Percentiles rank a stretch among this genome's conserved stretches.
These are phyloP conservation scores for Thereva nobilitata DNA, from an alignment of 2,888 invertebrate species.

Conservation along the genomic window DNA sequence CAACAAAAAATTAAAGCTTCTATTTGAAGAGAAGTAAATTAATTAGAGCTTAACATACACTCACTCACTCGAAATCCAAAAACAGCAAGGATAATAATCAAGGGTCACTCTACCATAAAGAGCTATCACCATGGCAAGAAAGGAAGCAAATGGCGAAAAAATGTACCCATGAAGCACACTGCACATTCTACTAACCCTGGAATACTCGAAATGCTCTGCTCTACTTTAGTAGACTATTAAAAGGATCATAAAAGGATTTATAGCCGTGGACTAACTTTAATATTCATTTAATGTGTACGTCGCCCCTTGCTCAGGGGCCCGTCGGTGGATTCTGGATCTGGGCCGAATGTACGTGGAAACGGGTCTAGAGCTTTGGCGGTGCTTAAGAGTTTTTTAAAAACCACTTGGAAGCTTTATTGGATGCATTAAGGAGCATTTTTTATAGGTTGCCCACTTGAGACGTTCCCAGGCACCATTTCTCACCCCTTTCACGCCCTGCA, in stretches of 20 bases:
- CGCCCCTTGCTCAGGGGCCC: constrained; percentile 17
- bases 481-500: constrained; percentile 6
- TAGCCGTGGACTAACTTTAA: constrained; percentile 46
- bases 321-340: constrained; percentile 26
- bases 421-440: constrained; percentile 37
- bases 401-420: constrained; percentile 40
- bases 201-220: constrained; percentile 15
- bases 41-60: constrained; percentile 30
- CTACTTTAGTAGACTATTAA: constrained; percentile 52
- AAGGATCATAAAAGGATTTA: constrained; percentile 56
- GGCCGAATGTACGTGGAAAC: background rate
- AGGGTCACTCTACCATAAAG: constrained; percentile 22
- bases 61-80: background rate
- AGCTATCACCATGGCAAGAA: constrained; percentile 10
- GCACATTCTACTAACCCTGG: constrained; percentile 16
- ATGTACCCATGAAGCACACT: background rate
- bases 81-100: constrained; percentile 27
- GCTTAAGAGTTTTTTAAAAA: constrained; percentile 39
- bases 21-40: constrained; percentile 36
- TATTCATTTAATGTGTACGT: constrained; percentile 41
- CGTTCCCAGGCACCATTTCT: constrained; percentile 20
- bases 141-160: constrained; percentile 6
- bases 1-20: constrained; percentile 41
- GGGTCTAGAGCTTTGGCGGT: constrained; percentile 11
- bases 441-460: constrained; percentile 36